These are phyloP conservation scores for Melanophora roralis DNA, from an alignment of 2,888 invertebrate species.

Conservation along the genomic window DNA sequence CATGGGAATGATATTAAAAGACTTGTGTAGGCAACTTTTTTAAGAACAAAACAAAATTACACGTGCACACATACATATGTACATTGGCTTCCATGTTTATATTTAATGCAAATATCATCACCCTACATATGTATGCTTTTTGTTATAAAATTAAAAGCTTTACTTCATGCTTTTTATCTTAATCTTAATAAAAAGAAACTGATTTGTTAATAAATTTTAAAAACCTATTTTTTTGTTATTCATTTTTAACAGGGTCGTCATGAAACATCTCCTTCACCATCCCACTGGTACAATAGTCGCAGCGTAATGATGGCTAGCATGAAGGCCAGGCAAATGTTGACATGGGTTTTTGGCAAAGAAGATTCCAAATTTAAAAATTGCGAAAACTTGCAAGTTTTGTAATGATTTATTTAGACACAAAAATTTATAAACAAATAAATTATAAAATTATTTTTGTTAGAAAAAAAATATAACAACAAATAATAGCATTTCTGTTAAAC, in stretches of 20 bases:
- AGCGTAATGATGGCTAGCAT: constrained; percentile 91
- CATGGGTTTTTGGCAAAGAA: constrained; percentile 93
- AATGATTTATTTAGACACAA: constrained; percentile 74
- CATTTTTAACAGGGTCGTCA: constrained; percentile 73
- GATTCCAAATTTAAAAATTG: constrained; percentile 95
- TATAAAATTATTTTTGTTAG: neutral
- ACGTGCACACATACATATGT: neutral
- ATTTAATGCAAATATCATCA: too few relatives aligned
- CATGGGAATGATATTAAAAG: too few relatives aligned
- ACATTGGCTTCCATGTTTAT: neutral
- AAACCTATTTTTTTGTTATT: constrained; percentile 1
- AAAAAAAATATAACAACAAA: neutral
- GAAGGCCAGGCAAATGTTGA: constrained; percentile 93
- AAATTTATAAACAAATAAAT: neutral
- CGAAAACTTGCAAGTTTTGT: constrained; percentile 91
- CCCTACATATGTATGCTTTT: neutral
- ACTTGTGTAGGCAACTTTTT: too few relatives aligned
- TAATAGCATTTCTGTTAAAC: constrained; percentile 16
- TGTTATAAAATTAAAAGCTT: neutral
- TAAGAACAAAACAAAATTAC: too few relatives aligned
- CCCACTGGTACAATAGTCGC: constrained; percentile 90
- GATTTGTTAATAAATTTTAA: constrained; percentile 22
- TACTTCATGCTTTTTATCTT: neutral
- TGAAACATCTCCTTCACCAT: constrained; percentile 79
- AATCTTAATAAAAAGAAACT: too few relatives aligned